Conservation (phyloP, 2,888 invertebrate genomes). For the Nysson spinosus region DNA sequence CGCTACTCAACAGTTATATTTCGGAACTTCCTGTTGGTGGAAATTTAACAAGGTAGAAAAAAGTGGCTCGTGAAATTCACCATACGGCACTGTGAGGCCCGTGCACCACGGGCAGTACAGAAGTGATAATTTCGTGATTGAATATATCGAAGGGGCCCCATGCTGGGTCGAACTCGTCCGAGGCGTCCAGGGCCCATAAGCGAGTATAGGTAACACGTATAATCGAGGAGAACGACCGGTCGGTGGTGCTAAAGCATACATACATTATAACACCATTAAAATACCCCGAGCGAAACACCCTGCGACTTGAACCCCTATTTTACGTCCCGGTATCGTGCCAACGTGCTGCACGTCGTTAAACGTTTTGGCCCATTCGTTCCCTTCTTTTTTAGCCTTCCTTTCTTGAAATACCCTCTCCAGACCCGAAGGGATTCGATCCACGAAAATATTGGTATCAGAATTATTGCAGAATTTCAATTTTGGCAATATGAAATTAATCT, state of each 20-base stretch:
- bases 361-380: slow-evolving; percentile 22
- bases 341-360: slow-evolving; percentile 65
- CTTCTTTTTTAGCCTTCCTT: slow-evolving; percentile 2
- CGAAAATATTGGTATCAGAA: slow-evolving; percentile 1
- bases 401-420: background rate
- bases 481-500: too few species aligned
- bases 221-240: slow-evolving; percentile 47
- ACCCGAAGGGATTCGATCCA: slow-evolving; percentile 16
- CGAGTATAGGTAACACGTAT: slow-evolving; percentile 52
- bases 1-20: too few species aligned
- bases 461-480: slow-evolving; percentile 8
- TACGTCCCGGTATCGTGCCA: slow-evolving; percentile 60
- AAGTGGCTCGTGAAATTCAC: slow-evolving; percentile 27
- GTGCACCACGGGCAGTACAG: slow-evolving; percentile 68
- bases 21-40: too few species aligned
- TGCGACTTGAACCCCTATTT: slow-evolving; percentile 67
- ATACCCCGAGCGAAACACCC: slow-evolving; percentile 68
- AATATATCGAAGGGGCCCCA: slow-evolving; percentile 75
- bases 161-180: slow-evolving; percentile 72
- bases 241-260: slow-evolving; percentile 72
- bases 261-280: slow-evolving; percentile 76
- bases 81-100: slow-evolving; percentile 39
- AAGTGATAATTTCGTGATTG: slow-evolving; percentile 77
- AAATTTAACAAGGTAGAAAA: background rate
- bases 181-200: slow-evolving; percentile 59